phyloP scores from a whole-genome alignment of 2,113 vertebrate species.

The Oreochromis niloticus region DNA sequence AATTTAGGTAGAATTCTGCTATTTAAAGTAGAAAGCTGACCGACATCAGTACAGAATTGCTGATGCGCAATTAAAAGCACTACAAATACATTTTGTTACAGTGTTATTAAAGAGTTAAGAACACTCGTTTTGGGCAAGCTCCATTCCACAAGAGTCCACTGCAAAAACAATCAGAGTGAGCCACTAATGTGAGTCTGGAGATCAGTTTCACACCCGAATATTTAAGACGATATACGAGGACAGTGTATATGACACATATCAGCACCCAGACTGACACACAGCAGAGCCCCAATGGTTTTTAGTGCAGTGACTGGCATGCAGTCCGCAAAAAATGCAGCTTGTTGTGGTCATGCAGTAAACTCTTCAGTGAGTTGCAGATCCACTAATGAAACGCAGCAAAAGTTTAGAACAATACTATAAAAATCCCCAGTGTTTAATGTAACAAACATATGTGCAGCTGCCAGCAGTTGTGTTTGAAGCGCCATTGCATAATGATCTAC shows the following conservation, averaged over 20 bases:
- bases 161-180: background rate
- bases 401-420: conserved; percentile 22
- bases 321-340: conserved; percentile 18
- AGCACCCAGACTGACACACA: conserved; percentile 1
- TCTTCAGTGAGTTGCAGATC: background rate
- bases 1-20: background rate
- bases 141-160: background rate
- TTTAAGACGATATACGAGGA: background rate
- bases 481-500: conserved; percentile 34
- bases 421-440: conserved; percentile 26
- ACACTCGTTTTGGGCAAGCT: background rate
- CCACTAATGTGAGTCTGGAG: background rate
- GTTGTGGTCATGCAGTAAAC: conserved; percentile 41
- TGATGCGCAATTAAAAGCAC: background rate
- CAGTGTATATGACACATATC: conserved; percentile 1
- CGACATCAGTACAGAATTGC: background rate
- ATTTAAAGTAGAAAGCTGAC: background rate
- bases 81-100: background rate
- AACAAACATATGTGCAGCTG: conserved; percentile 51
- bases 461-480: conserved; percentile 27
- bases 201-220: conserved; percentile 4
- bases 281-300: background rate
- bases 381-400: conserved; percentile 27
- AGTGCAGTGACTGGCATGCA: conserved; percentile 44
- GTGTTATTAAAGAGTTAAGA: background rate